Evolutionary conservation across 2,888 invertebrate genomes (phyloP), one percentile per base, ranked within the genome.

Genomic region (Gibbula magus): DNA sequence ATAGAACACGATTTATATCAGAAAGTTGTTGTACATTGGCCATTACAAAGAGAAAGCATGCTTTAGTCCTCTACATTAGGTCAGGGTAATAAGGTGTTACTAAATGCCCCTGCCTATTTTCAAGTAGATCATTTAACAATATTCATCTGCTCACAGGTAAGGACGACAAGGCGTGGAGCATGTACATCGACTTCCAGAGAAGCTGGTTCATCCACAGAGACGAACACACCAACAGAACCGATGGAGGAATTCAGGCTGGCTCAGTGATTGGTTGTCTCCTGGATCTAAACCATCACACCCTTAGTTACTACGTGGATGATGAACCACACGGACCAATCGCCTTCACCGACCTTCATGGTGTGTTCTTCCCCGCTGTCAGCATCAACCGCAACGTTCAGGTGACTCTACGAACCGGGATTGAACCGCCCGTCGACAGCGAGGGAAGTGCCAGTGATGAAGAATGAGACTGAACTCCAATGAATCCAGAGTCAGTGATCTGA

Each of bases 201-300:
- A 98, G 98, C 82, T 99, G 99, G 99, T 99, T 99, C 94, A 96
- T 98, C 94, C 98, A 99, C 94, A 96, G 96, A 81, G 98, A 98
- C 81, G 95, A 96, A 82, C 99, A 99, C 94, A 97, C 96, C 87
- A 96, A 97, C 77, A 95, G 99, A 39, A 96, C 96, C 39, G 96
- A 97, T 87, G 98, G 98, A 54, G 98, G 98, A 79, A 96, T 98
- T 75, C 94, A 95, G 83, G 95, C 95, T 45, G 98, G 97, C 82
- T 95, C 96, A 84, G 96, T 96, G 2, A 96, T 99, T 53, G 99
- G 99, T 39, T 96, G 99, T 54, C 95, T 98, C 54, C 94, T 99
- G 51, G 99, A 99, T 94, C 95, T 99, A 86, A 95, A 97, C 91
- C 95, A 96, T 79, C 97, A 98, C 93, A 96, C 96, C 78, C 95